A percentile compares a stretch with the other conserved stretches of the same genome.
phyloP scores from a whole-genome alignment of 2,113 vertebrate species.

The Sardina pilchardus region DNA sequence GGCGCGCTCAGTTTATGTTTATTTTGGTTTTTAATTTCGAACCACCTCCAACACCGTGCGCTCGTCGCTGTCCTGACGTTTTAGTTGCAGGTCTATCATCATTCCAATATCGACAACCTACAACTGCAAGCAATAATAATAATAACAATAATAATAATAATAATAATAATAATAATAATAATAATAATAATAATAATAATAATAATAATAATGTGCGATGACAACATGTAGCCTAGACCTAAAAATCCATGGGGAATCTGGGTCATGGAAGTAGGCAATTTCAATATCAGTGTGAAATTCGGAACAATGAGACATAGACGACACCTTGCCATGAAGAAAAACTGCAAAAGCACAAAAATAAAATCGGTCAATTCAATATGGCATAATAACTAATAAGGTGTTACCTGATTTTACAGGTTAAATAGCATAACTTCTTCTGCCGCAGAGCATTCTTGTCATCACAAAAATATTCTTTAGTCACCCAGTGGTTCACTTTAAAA shows the following conservation, averaged over 20 bases:
- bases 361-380: not conserved
- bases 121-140: not conserved
- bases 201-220: not conserved
- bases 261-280: not conserved
- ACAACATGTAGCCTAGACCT: not conserved
- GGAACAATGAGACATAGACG: not conserved
- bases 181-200: not conserved
- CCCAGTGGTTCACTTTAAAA: constrained; percentile 1
- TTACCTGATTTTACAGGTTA: not conserved
- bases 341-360: not conserved
- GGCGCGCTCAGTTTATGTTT: constrained; percentile 7
- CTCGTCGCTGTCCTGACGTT: not conserved
- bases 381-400: not conserved
- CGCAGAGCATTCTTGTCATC: not conserved
- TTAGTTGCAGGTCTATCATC: not conserved
- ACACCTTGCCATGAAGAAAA: not conserved
- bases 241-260: not conserved
- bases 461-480: not conserved
- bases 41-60: not conserved
- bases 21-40: not conserved
- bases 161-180: not conserved
- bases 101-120: not conserved
- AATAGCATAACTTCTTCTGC: not conserved
- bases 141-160: not conserved
- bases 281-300: not conserved